These are phyloP conservation scores for Actinemys pallida DNA, from an alignment of 2,113 vertebrate genomes.

Conservation along the genomic window DNA sequence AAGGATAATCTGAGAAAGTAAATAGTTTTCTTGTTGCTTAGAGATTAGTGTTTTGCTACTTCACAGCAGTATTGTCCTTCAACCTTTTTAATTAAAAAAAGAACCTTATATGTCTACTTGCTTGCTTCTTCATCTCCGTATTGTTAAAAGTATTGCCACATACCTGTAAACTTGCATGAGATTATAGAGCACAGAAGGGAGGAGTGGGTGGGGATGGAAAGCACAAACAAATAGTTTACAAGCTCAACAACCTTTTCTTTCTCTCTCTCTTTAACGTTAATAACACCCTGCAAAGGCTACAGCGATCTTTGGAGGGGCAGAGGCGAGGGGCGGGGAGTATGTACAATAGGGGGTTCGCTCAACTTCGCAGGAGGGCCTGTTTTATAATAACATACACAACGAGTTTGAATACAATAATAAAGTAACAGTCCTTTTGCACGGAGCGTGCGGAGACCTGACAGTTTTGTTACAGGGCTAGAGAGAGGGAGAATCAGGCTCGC, in stretches of 20 bases:
- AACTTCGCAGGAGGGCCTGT: constrained; percentile 60
- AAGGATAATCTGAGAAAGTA: constrained; percentile 73
- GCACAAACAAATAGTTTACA: constrained; percentile 85
- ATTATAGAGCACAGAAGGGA: constrained; percentile 55
- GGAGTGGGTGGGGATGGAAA: constrained; percentile 25
- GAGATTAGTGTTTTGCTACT: constrained; percentile 73
- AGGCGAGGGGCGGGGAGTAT: neutral
- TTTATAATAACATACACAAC: constrained; percentile 73
- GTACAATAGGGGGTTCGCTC: constrained; percentile 51
- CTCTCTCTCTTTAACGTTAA: constrained; percentile 47
- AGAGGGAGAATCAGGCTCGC: neutral
- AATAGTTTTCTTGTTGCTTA: constrained; percentile 74
- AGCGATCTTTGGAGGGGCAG: neutral
- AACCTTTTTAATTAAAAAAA: constrained; percentile 68
- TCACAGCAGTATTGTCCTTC: constrained; percentile 72
- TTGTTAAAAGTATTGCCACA: constrained; percentile 83
- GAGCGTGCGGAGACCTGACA: constrained; percentile 74
- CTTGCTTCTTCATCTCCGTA: constrained; percentile 75
- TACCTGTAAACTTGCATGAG: constrained; percentile 81
- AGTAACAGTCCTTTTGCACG: constrained; percentile 90
- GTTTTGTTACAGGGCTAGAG: constrained; percentile 8
- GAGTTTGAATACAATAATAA: constrained; percentile 79
- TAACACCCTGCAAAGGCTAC: constrained; percentile 69
- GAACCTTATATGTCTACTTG: constrained; percentile 59
- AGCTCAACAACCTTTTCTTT: constrained; percentile 70